phyloP scores from a whole-genome alignment of 1,140 invertebrate species.

The Cotesia glomerata region DNA sequence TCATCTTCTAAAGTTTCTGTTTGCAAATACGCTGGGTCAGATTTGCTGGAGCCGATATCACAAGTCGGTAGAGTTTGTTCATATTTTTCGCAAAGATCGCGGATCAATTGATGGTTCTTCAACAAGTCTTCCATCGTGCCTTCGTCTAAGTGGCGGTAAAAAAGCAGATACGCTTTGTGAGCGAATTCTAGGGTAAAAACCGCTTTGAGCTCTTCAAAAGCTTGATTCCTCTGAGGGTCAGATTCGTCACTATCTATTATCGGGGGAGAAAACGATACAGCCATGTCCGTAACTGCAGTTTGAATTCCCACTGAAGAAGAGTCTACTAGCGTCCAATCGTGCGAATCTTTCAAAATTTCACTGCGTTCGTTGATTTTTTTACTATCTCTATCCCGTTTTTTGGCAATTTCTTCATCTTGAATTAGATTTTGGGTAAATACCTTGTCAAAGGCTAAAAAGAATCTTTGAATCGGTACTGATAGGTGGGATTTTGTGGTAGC shows the following conservation, averaged over 20 bases:
- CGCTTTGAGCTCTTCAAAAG: conserved; percentile 77
- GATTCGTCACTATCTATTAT: conserved; percentile 44
- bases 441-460: conserved; percentile 89
- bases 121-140: conserved; percentile 74
- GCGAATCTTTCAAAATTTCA: background rate
- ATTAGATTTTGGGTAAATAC: conserved; percentile 61
- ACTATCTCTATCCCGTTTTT: background rate
- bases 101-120: conserved; percentile 79
- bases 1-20: conserved; percentile 29
- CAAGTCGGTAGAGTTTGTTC: conserved; percentile 59
- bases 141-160: conserved; percentile 79
- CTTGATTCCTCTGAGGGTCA: conserved; percentile 56
- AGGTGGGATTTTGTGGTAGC: conserved; percentile 84
- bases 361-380: conserved; percentile 1
- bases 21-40: conserved; percentile 8
- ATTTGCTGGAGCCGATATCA: conserved; percentile 10
- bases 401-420: conserved; percentile 13
- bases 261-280: conserved; percentile 66
- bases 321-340: conserved; percentile 29
- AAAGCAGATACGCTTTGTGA: conserved; percentile 80
- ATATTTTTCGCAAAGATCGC: conserved; percentile 76
- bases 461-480: conserved; percentile 70
- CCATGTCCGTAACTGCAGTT: conserved; percentile 38
- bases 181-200: conserved; percentile 86
- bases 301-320: conserved; percentile 22